Evolutionary conservation across 2,797 vertebrate species (phyloP).

Genomic region (Sternotherus odoratus): DNA sequence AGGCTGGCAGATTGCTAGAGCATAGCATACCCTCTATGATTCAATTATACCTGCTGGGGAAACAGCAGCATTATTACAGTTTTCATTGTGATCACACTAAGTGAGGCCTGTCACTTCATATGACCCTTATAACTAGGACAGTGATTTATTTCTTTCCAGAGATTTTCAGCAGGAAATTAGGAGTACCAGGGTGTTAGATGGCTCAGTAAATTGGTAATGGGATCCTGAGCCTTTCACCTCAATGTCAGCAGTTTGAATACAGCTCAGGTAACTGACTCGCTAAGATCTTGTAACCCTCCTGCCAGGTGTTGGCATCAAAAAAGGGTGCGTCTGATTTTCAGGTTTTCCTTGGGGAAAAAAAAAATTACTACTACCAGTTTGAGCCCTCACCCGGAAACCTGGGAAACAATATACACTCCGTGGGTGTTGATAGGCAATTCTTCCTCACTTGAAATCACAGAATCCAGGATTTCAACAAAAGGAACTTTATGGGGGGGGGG

Average conservation of each 20-base stretch:
- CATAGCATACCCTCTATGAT: too few relatives aligned
- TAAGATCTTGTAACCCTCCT: background rate
- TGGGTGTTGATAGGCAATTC: background rate
- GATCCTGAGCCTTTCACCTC: background rate
- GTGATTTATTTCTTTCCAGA: background rate
- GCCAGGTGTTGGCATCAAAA: background rate
- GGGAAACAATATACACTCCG: background rate
- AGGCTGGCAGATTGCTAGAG: background rate
- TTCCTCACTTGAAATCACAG: too few relatives aligned
- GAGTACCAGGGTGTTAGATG: background rate
- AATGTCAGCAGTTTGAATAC: background rate
- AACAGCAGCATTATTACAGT: background rate
- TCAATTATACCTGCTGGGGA: background rate
- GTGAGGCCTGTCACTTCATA: background rate
- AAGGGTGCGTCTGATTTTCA: background rate
- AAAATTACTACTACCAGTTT: background rate
- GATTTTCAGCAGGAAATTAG: background rate
- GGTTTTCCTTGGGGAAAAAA: background rate
- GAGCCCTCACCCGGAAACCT: background rate
- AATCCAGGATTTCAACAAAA: background rate
- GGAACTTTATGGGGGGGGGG: background rate
- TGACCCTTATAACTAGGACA: background rate
- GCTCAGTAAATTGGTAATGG: background rate
- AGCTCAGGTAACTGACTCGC: background rate
- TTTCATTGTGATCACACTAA: background rate